Percentiles rank a stretch among this genome's conserved stretches.
These are phyloP conservation scores for Corvus moneduloides DNA, from an alignment of 2,113 vertebrate genomes.

Conservation along the genomic window DNA sequence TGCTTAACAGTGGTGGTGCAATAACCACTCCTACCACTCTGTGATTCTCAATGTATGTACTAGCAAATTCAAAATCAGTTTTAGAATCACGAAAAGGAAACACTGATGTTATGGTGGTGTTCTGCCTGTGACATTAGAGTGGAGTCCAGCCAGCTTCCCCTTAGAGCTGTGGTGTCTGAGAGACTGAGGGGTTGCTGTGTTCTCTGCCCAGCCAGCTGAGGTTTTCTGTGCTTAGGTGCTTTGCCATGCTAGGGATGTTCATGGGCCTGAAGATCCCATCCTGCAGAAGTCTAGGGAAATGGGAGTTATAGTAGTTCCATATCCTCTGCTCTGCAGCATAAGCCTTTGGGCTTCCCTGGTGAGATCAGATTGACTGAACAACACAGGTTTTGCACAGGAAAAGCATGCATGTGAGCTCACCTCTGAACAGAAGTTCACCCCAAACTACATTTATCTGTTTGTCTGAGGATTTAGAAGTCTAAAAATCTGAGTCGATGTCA, in stretches of 20 bases:
- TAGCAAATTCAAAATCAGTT: not conserved
- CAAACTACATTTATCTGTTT: not conserved
- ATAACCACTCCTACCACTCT: not conserved
- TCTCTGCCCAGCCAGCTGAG: not conserved
- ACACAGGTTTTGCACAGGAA: not conserved
- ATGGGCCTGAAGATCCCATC: not conserved
- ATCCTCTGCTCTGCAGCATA: not conserved
- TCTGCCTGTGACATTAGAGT: not conserved
- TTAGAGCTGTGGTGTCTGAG: not conserved
- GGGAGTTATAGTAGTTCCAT: not conserved
- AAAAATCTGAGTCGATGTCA: not conserved
- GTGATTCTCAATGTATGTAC: not conserved
- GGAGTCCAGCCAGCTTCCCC: not conserved
- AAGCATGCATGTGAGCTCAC: not conserved
- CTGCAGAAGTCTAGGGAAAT: not conserved
- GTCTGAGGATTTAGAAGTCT: not conserved
- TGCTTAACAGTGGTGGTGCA: not conserved
- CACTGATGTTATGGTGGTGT: not conserved
- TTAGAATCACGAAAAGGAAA: not conserved
- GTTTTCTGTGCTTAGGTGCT: not conserved
- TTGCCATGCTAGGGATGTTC: not conserved
- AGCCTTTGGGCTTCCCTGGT: not conserved
- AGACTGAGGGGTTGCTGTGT: not conserved
- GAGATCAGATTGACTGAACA: not conserved
- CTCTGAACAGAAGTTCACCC: not conserved